phyloP scores from a whole-genome alignment of 2,113 vertebrate genomes.

The Forbesichthys papilliferus region DNA sequence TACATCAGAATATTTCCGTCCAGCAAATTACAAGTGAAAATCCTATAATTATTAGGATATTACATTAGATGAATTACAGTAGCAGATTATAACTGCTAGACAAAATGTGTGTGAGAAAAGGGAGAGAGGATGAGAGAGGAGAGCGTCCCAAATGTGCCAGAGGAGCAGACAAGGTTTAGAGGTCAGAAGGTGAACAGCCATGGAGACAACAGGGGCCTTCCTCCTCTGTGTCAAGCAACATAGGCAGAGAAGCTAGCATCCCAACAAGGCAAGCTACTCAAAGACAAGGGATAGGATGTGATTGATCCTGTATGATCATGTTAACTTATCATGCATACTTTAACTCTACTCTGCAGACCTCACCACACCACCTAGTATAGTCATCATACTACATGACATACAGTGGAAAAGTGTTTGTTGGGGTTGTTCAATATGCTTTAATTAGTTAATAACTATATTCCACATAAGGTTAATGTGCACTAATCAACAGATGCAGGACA shows the following conservation, averaged over 20 bases:
- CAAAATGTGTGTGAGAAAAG: too few relatives aligned
- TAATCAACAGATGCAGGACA: neutral
- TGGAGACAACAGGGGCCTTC: neutral
- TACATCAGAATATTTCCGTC: too few relatives aligned
- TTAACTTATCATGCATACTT: neutral
- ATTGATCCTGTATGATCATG: neutral
- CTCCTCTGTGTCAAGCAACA: conserved; percentile 2
- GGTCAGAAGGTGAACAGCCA: neutral
- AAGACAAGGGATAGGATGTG: neutral
- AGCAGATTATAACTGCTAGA: too few relatives aligned
- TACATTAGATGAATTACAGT: too few relatives aligned
- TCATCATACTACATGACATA: too few relatives aligned
- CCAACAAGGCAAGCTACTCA: neutral
- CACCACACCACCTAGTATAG: too few relatives aligned
- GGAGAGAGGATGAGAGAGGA: too few relatives aligned
- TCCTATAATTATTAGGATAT: too few relatives aligned
- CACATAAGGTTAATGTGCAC: neutral
- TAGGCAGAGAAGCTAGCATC: neutral
- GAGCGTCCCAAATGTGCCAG: neutral
- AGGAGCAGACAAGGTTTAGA: neutral
- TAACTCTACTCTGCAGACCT: neutral
- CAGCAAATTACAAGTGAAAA: too few relatives aligned
- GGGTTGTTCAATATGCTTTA: too few relatives aligned
- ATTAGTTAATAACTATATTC: too few relatives aligned
- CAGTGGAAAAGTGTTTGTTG: too few relatives aligned